Percentiles rank a stretch among this genome's conserved stretches.
phyloP scores from a whole-genome alignment of 2,888 invertebrate genomes.

The Conus canariensis region DNA sequence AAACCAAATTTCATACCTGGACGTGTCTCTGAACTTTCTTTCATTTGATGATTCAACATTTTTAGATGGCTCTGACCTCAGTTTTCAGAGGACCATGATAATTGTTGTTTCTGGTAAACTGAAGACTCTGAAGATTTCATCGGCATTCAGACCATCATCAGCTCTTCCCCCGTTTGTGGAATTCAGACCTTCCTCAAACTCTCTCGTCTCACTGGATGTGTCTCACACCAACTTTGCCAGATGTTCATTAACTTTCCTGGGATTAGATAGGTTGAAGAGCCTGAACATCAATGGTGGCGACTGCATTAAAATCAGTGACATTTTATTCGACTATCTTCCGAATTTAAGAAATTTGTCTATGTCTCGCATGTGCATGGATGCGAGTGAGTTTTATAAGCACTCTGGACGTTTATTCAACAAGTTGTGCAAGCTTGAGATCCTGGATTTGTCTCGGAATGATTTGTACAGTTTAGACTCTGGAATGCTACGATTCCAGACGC shows the following conservation, averaged over 20 bases:
- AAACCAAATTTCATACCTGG: neutral
- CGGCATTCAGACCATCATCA: neutral
- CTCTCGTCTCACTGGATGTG: neutral
- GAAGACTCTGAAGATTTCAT: neutral
- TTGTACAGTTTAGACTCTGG: neutral
- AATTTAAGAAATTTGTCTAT: constrained; percentile 5
- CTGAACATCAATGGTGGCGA: neutral
- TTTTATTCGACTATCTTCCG: neutral
- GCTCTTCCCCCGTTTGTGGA: neutral
- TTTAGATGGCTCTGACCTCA: neutral
- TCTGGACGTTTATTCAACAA: constrained; percentile 8
- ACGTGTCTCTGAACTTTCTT: neutral
- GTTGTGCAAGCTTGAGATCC: neutral
- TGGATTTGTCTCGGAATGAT: neutral
- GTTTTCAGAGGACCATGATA: neutral
- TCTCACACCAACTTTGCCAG: constrained; percentile 5
- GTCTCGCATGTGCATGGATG: constrained; percentile 1
- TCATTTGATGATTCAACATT: neutral
- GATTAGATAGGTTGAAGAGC: neutral
- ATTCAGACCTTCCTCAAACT: neutral
- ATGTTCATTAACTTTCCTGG: neutral
- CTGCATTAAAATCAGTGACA: neutral
- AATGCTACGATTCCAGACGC: neutral
- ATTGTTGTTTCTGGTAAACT: neutral
- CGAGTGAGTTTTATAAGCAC: neutral